A percentile compares a stretch with the other conserved stretches of the same genome.
These are phyloP conservation scores for Nicator chloris DNA, from an alignment of 2,113 vertebrate species.

Conservation along the genomic window DNA sequence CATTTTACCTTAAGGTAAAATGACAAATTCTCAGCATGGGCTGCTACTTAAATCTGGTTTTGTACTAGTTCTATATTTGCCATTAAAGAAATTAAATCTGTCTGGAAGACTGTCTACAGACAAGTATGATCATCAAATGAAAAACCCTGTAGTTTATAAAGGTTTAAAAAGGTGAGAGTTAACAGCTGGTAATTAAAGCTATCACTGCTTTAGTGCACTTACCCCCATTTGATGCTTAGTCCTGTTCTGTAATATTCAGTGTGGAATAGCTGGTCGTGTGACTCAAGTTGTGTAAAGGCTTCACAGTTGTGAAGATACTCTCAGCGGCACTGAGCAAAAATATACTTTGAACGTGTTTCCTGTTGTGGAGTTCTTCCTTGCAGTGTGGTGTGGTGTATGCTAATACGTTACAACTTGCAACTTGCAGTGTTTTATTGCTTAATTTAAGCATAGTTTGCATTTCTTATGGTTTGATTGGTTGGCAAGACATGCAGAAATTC, in stretches of 20 bases:
- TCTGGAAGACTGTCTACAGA: neutral
- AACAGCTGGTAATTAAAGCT: neutral
- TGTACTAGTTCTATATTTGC: neutral
- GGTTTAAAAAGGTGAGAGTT: neutral
- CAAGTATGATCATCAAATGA: neutral
- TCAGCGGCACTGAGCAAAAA: neutral
- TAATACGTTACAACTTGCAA: constrained; percentile 19
- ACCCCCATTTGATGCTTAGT: neutral
- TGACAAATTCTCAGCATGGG: neutral
- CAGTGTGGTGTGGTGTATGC: neutral
- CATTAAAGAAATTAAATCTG: neutral
- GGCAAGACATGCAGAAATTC: constrained; percentile 57
- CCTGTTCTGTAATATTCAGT: neutral
- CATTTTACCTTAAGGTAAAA: neutral
- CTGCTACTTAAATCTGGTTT: neutral
- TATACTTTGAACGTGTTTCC: neutral
- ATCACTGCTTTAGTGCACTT: neutral
- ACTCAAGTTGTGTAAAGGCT: neutral
- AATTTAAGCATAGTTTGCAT: constrained; percentile 42
- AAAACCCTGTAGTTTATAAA: neutral
- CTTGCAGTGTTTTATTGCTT: constrained; percentile 40
- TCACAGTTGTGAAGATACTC: neutral
- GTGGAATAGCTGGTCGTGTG: neutral
- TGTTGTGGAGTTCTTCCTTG: neutral
- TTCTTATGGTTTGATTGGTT: constrained; percentile 47